Percentiles rank a stretch among this genome's conserved stretches.
phyloP scores from a whole-genome alignment of 2,797 vertebrate species.

The Falco peregrinus region DNA sequence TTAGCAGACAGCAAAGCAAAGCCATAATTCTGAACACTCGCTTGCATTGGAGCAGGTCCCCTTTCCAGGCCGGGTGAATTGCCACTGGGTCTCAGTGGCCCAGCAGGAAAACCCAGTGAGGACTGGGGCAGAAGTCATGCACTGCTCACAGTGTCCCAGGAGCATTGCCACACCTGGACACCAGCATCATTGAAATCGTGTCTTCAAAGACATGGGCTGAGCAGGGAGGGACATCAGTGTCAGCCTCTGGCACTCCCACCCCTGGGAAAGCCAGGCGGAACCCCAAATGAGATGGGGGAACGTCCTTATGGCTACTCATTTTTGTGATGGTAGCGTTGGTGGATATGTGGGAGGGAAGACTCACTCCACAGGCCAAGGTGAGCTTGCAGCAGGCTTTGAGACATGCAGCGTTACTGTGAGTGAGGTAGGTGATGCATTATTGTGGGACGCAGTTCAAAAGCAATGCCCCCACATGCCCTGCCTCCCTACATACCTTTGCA shows the following conservation, averaged over 20 bases:
- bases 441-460: background rate
- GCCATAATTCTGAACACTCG: background rate
- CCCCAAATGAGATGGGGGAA: background rate
- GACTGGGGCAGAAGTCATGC: background rate
- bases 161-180: fast-evolving
- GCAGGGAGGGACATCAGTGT: background rate
- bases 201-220: background rate
- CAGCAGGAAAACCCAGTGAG: background rate
- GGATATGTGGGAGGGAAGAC: background rate
- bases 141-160: background rate
- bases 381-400: background rate
- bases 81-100: background rate
- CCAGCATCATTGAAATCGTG: background rate
- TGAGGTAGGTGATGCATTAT: fast-evolving
- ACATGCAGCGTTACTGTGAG: fast-evolving
- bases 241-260: background rate
- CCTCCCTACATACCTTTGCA: background rate
- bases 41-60: background rate
- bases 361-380: background rate
- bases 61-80: background rate
- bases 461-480: fast-evolving
- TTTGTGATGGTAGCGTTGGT: background rate
- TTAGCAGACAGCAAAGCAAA: background rate
- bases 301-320: fast-evolving
- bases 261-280: background rate